Evolutionary conservation across 2,888 invertebrate species (phyloP), one percentile per base, ranked within the genome.

Genomic region (Melikaiella ostensackeni): DNA sequence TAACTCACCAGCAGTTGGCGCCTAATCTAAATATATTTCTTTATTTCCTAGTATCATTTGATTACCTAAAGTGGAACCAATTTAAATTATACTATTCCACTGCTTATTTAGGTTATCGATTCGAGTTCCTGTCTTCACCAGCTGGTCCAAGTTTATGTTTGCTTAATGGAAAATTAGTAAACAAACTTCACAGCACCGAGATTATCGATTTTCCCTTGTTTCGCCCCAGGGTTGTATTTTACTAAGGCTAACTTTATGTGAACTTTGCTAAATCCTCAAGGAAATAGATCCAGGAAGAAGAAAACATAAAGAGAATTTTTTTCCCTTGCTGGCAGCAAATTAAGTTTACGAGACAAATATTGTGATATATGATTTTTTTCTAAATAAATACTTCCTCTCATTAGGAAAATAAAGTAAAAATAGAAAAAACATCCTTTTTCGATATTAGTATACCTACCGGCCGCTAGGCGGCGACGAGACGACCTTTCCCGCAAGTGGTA

Each of bases 131-230:
- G 27, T 46, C 50, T 50, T 46, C 30, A 70, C 11, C 50, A 50
- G 27, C 46, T 50, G 33, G 46, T 19, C 7, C 16, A 24, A 64
- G 38, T 64, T 42, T 35, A 11, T 66, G 66, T 30, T 66, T 46
- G 19, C 42, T 16, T 42, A 19, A 27, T 21, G 19, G 66, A 27
- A 66, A 66, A 66, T 66, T 70, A 50, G 30, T 50, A 70, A 70
- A 70, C 70, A 70, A 50, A 30, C 46, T 70, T 50, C 46, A 19
- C 46, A 70, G 70, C 30, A 70, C 57, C n/a, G 50, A 50, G 30
- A 30, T 70, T 70, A 70, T 70, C 46, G 70, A 70, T 70, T 50
- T 70, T 50, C 30, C n/a, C 46, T 27, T 19, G 50, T 21, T 70
- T 33, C 30, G 0, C 50, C 46, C 11, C 4, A 30, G 33, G 24